These are phyloP conservation scores for Lasioglossum figueresi DNA, from an alignment of 2,888 invertebrate genomes.

Conservation along the genomic window DNA sequence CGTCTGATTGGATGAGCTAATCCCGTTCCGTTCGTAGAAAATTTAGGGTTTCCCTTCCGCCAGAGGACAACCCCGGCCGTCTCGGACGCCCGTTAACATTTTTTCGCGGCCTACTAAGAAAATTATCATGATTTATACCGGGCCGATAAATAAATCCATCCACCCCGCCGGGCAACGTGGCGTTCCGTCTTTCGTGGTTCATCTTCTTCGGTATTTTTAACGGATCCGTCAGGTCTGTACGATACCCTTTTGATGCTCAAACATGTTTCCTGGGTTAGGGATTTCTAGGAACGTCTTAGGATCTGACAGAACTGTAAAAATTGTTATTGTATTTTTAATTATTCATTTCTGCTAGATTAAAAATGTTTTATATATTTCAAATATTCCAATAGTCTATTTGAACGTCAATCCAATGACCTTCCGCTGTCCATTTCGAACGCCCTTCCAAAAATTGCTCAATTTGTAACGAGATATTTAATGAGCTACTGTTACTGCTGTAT, in stretches of 20 bases:
- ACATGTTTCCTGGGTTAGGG: background rate
- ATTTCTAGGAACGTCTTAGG: background rate
- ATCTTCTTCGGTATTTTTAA: conserved; percentile 47
- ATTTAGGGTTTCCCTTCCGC: conserved; percentile 76
- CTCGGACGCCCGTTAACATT: conserved; percentile 53
- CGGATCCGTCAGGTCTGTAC: conserved; percentile 3
- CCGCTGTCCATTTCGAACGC: background rate
- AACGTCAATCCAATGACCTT: background rate
- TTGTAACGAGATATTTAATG: background rate
- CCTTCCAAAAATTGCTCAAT: background rate
- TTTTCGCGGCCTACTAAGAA: conserved; percentile 55
- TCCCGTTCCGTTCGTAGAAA: conserved; percentile 73
- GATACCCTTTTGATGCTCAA: background rate
- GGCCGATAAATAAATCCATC: conserved; percentile 52
- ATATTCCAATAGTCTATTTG: background rate
- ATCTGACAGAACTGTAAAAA: background rate
- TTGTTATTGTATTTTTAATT: background rate
- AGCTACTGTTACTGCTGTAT: background rate
- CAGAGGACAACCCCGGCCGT: conserved; percentile 49
- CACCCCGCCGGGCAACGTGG: background rate
- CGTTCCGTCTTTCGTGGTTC: conserved; percentile 43
- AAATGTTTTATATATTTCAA: too few relatives aligned
- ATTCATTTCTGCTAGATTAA: background rate
- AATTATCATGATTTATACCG: conserved; percentile 59
- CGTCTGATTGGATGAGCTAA: conserved; percentile 82